A percentile compares a stretch with the other conserved stretches of the same genome.
phyloP scores from a whole-genome alignment of 2,888 invertebrate genomes.

The Drosophila incognita region DNA sequence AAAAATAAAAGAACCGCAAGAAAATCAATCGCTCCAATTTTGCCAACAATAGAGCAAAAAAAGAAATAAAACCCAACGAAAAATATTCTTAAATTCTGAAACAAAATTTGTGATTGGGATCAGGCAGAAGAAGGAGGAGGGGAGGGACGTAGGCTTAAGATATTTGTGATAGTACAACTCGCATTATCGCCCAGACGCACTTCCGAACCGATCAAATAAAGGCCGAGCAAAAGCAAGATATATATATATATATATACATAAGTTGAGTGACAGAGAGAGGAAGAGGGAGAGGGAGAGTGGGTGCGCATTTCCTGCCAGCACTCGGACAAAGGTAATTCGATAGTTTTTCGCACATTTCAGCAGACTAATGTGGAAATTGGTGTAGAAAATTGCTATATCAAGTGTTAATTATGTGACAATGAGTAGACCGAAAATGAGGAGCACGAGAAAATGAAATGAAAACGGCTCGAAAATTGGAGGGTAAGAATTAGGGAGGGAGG shows the following conservation, averaged over 20 bases:
- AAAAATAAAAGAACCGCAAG: slow-evolving; percentile 25
- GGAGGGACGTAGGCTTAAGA: slow-evolving; percentile 33
- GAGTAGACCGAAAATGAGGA: slow-evolving; percentile 57
- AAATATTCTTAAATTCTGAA: slow-evolving; percentile 27
- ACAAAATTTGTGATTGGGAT: slow-evolving; percentile 45
- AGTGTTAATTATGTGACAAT: slow-evolving; percentile 81
- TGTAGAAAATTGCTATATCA: slow-evolving; percentile 73
- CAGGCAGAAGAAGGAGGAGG: slow-evolving; percentile 1
- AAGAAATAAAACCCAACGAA: slow-evolving; percentile 8
- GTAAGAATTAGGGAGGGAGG: background rate
- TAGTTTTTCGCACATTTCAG: slow-evolving; percentile 76
- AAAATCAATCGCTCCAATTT: slow-evolving; percentile 74
- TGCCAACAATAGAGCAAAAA: background rate
- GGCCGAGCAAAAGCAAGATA: background rate
- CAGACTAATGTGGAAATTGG: slow-evolving; percentile 41
- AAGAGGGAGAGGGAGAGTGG: slow-evolving; percentile 1
- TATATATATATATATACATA: background rate
- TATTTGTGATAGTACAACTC: slow-evolving; percentile 48
- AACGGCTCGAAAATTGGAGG: slow-evolving; percentile 12
- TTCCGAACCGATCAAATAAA: slow-evolving; percentile 56
- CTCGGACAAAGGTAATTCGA: slow-evolving; percentile 57
- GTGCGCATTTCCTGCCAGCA: slow-evolving; percentile 72
- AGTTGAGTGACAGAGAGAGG: background rate
- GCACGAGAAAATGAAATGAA: slow-evolving; percentile 2
- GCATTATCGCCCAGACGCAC: slow-evolving; percentile 40